A percentile compares a stretch with the other conserved stretches of the same genome.
Conservation (phyloP, 2,797 vertebrate species). For the Oceanodroma leucorhoa region DNA sequence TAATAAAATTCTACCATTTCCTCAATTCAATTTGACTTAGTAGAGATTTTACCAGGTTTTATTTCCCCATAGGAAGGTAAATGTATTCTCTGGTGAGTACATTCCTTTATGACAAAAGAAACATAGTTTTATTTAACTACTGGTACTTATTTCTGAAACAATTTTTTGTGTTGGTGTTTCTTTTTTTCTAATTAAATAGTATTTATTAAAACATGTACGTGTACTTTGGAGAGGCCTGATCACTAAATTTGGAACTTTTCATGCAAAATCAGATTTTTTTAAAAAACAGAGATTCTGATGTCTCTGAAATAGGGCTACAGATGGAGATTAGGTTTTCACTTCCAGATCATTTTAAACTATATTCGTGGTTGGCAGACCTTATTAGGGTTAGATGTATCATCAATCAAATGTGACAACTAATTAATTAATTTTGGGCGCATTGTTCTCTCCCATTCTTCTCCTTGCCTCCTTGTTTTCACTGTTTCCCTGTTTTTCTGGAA, state of each 20-base stretch:
- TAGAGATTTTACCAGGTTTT: not conserved
- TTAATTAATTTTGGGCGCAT: not conserved
- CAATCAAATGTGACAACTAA: not conserved
- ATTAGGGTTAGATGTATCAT: not conserved
- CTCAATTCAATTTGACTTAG: not conserved
- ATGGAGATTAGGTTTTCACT: not conserved
- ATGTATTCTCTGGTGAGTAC: not conserved
- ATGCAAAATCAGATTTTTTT: not conserved
- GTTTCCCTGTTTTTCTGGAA: not conserved
- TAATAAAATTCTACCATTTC: not conserved
- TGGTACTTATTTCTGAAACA: not conserved
- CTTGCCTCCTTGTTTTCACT: not conserved
- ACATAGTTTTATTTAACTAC: not conserved
- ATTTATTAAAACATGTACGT: not conserved
- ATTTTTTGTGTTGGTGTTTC: not conserved
- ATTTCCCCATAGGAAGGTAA: not conserved
- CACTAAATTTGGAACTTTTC: not conserved
- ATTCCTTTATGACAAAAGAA: not conserved
- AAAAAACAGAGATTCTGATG: not conserved
- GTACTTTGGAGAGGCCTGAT: not conserved
- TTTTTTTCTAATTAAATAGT: not conserved
- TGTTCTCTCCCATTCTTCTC: not conserved
- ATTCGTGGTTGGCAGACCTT: not conserved
- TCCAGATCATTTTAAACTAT: not conserved
- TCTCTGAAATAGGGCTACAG: not conserved